Percentiles rank a stretch among this genome's conserved stretches.
Conservation (phyloP, 2,797 vertebrate genomes). For the Tauraco hartlaubi region DNA sequence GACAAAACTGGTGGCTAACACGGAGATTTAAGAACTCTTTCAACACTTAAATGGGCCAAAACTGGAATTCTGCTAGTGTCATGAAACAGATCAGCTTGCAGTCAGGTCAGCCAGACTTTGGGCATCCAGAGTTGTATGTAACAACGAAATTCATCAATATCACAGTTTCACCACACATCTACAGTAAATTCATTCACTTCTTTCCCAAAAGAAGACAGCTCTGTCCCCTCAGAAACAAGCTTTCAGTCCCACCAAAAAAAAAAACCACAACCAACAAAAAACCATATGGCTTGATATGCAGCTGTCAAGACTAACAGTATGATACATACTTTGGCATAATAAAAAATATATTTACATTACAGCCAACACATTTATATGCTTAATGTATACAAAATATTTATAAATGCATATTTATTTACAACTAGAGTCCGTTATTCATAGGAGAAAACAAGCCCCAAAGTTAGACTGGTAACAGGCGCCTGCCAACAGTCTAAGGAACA, state of each 20-base stretch:
- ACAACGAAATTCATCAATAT: background rate
- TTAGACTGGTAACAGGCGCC: slow-evolving; percentile 21
- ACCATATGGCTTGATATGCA: slow-evolving; percentile 59
- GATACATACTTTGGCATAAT: slow-evolving; percentile 76
- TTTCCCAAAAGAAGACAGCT: background rate
- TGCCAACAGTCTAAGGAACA: slow-evolving; percentile 62
- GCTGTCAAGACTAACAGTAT: slow-evolving; percentile 61
- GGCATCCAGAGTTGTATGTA: background rate
- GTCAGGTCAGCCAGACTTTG: background rate
- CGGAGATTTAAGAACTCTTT: background rate
- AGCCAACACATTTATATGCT: slow-evolving; percentile 66
- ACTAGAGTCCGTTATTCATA: slow-evolving; percentile 47
- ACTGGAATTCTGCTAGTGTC: background rate
- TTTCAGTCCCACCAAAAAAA: slow-evolving; percentile 32
- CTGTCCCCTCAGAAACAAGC: background rate
- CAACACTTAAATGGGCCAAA: background rate
- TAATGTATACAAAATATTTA: slow-evolving; percentile 84
- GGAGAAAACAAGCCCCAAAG: slow-evolving; percentile 41
- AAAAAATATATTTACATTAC: slow-evolving; percentile 82
- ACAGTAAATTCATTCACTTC: background rate
- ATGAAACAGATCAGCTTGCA: background rate
- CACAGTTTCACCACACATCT: background rate
- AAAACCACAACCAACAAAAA: background rate
- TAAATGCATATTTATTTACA: slow-evolving; percentile 82
- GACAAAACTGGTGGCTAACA: background rate